Evolutionary conservation across 2,888 invertebrate genomes (phyloP), one percentile per base, ranked within the genome.

Genomic region (Mayetiola destructor): DNA sequence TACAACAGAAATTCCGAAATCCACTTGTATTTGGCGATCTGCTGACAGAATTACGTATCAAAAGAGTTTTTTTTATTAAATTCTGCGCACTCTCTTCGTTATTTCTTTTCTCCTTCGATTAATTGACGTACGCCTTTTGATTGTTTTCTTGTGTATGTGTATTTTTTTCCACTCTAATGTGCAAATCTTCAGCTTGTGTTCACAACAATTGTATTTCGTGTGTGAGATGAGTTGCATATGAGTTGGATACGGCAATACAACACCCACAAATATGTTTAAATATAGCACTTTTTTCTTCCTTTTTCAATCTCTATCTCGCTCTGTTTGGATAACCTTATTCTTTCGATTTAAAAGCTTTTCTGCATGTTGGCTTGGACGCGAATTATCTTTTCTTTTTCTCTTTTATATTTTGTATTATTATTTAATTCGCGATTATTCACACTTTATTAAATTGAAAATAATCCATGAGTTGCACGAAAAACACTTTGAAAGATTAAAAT

Each of bases 201-300:
- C 30, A 30, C 53, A 53, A 53, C 32, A 9, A 32, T n/a, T 27
- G 30, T 53, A 32, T 6, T 53, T 53, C 9, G 12, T n/a, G 20
- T 8, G 20, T 18, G 18, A 16, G 16, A 4, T 18, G 39, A 18
- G 6, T 16, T 27, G 27, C 27, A 27, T 48, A n/a, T 27, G 48
- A 27, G 39, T 53, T 32, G 10, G n/a, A n/a, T n/a, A n/a, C n/a
- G n/a, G n/a, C n/a, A n/a, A n/a, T n/a, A n/a, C n/a, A 18, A 53
- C 53, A 30, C 53, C 53, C 53, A 53, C 53, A 53, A 53, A 20
- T 53, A 20, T 53, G 30, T 53, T 53, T 53, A 53, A 53, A 53
- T 30, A 30, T 53, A 53, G 53, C 53, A 53, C 53, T 53, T 20
- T 32, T 30, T 53, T 48, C 10, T 30, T 30, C 30, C n/a, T 53